Conservation (phyloP, 2,797 vertebrate genomes). For the Myotis pilosus region DNA sequence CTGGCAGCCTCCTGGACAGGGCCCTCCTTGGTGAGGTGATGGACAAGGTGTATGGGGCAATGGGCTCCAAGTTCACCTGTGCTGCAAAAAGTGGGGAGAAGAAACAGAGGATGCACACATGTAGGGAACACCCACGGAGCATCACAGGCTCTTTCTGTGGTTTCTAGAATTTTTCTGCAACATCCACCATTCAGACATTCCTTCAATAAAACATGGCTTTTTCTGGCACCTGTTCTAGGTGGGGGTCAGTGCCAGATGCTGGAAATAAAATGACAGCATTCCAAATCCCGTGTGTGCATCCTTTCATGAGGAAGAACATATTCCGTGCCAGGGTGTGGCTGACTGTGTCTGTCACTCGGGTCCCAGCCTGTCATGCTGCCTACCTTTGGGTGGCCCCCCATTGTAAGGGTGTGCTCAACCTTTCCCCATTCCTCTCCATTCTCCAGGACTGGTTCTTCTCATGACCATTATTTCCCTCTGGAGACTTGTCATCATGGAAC, state of each 20-base stretch:
- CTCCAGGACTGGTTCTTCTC: neutral
- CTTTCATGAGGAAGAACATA: no score
- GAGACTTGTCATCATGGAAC: neutral
- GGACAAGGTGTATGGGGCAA: neutral
- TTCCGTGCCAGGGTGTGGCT: no score
- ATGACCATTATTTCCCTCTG: neutral
- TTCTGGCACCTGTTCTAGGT: neutral
- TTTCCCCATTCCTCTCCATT: neutral
- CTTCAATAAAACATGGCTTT: neutral
- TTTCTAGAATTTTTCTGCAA: neutral
- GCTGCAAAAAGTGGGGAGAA: no score
- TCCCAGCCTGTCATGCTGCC: neutral
- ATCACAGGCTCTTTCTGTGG: neutral
- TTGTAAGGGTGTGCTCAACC: neutral
- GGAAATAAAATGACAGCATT: neutral
- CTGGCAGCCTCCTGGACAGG: neutral
- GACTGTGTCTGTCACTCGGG: neutral
- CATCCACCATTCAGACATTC: neutral
- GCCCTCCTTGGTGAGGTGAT: neutral
- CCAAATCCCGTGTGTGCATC: neutral
- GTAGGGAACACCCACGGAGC: no score
- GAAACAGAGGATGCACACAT: fast-evolving
- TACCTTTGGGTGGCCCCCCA: no score
- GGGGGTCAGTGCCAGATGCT: neutral
- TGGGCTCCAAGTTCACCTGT: neutral